phyloP scores from a whole-genome alignment of 2,888 invertebrate genomes.

The Drosophila longiperda region DNA sequence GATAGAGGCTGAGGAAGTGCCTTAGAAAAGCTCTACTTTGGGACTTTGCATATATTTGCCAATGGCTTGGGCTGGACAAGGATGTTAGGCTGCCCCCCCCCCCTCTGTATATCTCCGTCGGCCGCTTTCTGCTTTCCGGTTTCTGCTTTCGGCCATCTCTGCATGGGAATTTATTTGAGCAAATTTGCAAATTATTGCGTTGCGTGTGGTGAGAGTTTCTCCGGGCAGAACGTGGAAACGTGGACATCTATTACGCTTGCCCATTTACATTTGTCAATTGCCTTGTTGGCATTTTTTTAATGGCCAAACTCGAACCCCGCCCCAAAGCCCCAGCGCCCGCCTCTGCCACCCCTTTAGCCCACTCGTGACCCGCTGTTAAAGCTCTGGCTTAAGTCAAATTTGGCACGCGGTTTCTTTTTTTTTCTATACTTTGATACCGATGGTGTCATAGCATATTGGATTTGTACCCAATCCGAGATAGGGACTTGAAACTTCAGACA shows the following conservation, averaged over 20 bases:
- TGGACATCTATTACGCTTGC: constrained; percentile 73
- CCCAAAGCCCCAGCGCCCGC: not conserved
- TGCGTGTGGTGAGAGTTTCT: constrained; percentile 37
- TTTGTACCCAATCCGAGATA: too few relatives aligned
- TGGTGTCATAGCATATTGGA: too few relatives aligned
- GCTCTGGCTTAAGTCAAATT: constrained; percentile 65
- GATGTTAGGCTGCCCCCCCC: constrained; percentile 66
- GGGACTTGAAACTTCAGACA: too few relatives aligned
- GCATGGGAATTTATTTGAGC: constrained; percentile 79
- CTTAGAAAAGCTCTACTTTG: constrained; percentile 46
- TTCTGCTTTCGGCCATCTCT: constrained; percentile 29
- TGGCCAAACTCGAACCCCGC: constrained; percentile 32
- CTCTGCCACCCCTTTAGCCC: not conserved
- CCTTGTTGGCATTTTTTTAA: constrained; percentile 78
- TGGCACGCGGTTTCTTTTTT: constrained; percentile 56
- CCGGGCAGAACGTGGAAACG: constrained; percentile 13
- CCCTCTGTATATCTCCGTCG: not conserved
- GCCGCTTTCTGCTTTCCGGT: constrained; percentile 5
- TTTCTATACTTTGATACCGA: not conserved
- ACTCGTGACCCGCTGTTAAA: constrained; percentile 6
- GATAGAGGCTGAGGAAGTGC: constrained; percentile 16
- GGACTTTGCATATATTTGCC: constrained; percentile 76
- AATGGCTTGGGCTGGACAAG: constrained; percentile 55
- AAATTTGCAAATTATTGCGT: constrained; percentile 79
- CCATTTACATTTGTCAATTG: constrained; percentile 79